phyloP scores from a whole-genome alignment of 1,140 invertebrate species.

The Aphelinus atriplicis region DNA sequence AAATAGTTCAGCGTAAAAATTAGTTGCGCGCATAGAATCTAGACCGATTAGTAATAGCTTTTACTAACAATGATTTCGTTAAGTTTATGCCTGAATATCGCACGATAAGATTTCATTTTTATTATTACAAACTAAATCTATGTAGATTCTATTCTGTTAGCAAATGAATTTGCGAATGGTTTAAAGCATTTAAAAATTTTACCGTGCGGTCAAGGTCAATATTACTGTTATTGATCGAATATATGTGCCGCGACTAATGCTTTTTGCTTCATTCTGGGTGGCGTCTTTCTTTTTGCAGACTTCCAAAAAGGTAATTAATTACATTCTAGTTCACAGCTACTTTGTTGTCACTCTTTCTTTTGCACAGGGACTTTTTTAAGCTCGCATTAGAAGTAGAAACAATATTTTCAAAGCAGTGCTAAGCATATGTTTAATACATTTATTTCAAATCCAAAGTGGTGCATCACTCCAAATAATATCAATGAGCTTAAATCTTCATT shows the following conservation, averaged over 20 bases:
- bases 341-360: conserved; percentile 34
- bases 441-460: too few species aligned
- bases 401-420: too few species aligned
- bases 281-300: conserved; percentile 63
- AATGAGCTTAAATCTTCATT: too few species aligned
- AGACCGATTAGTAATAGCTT: conserved; percentile 31
- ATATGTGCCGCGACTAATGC: conserved; percentile 55
- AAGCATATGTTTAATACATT: too few species aligned
- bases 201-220: conserved; percentile 9
- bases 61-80: conserved; percentile 40
- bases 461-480: too few species aligned
- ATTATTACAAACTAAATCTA: neutral
- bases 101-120: conserved; percentile 12
- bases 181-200: conserved; percentile 8
- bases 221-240: conserved; percentile 42
- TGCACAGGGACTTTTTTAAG: conserved; percentile 11
- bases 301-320: conserved; percentile 64
- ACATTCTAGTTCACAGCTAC: conserved; percentile 40
- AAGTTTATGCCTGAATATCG: neutral
- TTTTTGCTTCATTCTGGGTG: conserved; percentile 66
- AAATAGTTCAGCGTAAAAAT: conserved; percentile 23
- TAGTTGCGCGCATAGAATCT: conserved; percentile 24
- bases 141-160: too few species aligned
- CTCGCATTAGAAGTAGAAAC: neutral
- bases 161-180: too few species aligned